These are phyloP conservation scores for Psittacula cyanocephala DNA, from an alignment of 2,113 vertebrate genomes.

Conservation along the genomic window DNA sequence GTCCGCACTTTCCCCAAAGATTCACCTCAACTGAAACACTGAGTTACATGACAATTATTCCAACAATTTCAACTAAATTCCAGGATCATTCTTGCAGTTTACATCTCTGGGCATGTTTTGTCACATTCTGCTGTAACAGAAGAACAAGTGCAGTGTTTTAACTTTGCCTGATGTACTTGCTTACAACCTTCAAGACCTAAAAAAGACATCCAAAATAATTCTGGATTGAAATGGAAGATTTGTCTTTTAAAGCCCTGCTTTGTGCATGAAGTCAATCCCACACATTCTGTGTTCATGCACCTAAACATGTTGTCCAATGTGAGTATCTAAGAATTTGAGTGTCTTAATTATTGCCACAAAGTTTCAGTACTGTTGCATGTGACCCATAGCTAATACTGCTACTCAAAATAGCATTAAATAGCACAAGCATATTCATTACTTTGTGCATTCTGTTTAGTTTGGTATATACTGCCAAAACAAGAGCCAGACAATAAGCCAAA, in stretches of 20 bases:
- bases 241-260: neutral
- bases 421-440: neutral
- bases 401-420: neutral
- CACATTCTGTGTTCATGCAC: neutral
- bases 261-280: neutral
- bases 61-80: neutral
- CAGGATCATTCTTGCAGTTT: rapidly evolving
- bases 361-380: neutral
- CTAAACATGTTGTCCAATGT: neutral
- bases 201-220: neutral
- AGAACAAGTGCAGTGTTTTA: neutral
- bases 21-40: neutral
- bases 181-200: neutral
- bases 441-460: neutral
- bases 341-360: neutral
- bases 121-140: neutral
- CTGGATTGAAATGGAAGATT: neutral
- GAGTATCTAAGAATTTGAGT: neutral
- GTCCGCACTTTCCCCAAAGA: neutral
- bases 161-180: neutral
- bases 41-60: neutral
- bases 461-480: neutral
- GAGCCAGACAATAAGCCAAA: neutral
- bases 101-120: neutral
- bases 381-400: neutral